These are phyloP conservation scores for Micrasema longulum DNA, from an alignment of 1,140 invertebrate genomes.

Conservation along the genomic window DNA sequence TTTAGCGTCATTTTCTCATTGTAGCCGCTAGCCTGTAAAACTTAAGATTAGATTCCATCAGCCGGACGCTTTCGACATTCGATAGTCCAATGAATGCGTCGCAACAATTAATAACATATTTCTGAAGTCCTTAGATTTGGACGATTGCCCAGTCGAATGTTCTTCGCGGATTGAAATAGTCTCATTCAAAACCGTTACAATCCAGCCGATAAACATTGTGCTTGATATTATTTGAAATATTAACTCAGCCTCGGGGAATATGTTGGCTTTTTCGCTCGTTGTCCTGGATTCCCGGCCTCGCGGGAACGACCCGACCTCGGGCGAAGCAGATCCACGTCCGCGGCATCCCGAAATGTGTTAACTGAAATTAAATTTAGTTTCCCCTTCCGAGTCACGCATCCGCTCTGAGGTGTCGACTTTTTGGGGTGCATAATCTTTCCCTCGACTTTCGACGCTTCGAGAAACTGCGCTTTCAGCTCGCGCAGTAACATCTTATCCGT, in stretches of 20 bases:
- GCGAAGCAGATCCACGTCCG: not conserved
- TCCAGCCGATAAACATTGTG: conserved; percentile 6
- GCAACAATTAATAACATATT: conserved; percentile 29
- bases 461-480: no score
- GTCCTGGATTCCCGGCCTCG: not conserved
- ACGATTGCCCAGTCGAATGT: conserved; percentile 2
- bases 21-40: not conserved
- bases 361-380: conserved; percentile 26
- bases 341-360: not conserved
- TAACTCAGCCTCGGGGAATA: not conserved
- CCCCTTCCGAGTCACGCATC: conserved; percentile 22
- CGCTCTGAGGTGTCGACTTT: conserved; percentile 13
- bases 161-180: conserved; percentile 23
- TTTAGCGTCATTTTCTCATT: not conserved
- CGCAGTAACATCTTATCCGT: no score
- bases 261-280: no score
- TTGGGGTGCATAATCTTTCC: conserved; percentile 16
- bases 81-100: not conserved
- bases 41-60: no score
- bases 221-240: conserved; percentile 25
- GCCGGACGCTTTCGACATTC: not conserved
- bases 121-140: conserved; percentile 28
- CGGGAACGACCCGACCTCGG: not conserved
- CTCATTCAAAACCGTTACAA: conserved; percentile 28
- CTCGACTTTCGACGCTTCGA: no score